Evolutionary conservation across 2,797 vertebrate genomes (phyloP).

Genomic region (Pseudochirops corinnae): DNA sequence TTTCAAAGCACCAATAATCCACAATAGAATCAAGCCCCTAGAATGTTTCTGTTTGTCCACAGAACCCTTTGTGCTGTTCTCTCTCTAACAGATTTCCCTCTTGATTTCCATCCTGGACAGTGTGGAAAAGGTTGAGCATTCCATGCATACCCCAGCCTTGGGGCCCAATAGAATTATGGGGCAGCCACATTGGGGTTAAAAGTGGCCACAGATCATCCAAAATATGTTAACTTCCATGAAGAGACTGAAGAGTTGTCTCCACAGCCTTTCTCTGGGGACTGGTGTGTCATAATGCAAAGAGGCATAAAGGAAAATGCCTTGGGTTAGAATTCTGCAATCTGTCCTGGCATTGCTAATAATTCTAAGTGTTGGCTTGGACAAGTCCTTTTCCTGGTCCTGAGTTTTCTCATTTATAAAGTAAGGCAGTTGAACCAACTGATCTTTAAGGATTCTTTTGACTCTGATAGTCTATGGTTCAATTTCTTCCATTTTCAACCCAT

Average conservation of each 20-base stretch:
- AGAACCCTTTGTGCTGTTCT: background rate
- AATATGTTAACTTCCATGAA: background rate
- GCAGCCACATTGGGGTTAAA: background rate
- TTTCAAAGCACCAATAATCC: background rate
- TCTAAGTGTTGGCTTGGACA: no score
- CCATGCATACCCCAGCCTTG: background rate
- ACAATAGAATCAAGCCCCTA: background rate
- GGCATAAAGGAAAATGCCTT: background rate
- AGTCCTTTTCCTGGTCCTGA: no score
- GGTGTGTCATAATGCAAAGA: background rate
- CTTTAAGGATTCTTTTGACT: no score
- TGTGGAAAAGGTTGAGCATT: background rate
- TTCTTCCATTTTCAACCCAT: no score
- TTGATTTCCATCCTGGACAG: background rate
- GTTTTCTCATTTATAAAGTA: no score
- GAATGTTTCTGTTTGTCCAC: background rate
- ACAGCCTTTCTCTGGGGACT: background rate
- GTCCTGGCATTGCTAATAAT: no score
- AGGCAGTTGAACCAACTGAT: no score
- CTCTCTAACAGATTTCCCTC: background rate
- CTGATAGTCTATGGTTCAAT: no score
- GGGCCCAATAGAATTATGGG: background rate
- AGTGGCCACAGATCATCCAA: background rate
- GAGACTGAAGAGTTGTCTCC: background rate
- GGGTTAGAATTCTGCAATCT: background rate